phyloP scores from a whole-genome alignment of 2,888 invertebrate genomes.

The Zootermopsis nevadensis region DNA sequence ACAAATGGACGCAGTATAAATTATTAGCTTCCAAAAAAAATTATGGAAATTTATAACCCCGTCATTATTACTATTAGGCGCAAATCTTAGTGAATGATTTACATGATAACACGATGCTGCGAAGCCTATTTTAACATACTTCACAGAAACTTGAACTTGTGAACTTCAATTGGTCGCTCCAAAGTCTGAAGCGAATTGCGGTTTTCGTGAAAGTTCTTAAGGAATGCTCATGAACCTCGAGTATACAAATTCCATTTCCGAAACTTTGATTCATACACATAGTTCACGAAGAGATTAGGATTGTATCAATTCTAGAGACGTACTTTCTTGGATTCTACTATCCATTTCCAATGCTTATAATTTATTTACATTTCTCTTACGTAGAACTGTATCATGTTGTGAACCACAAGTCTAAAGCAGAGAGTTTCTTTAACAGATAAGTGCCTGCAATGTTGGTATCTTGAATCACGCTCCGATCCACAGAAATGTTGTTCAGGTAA shows the following conservation, averaged over 20 bases:
- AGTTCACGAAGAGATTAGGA: background rate
- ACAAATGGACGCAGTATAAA: too few species aligned
- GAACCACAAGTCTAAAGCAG: background rate
- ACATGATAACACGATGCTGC: too few species aligned
- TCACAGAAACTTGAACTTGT: background rate
- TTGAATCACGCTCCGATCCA: background rate
- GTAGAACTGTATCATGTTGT: background rate
- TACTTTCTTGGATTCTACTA: background rate
- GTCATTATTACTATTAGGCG: too few species aligned
- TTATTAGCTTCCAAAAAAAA: too few species aligned
- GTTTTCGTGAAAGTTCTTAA: background rate
- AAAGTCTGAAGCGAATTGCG: background rate
- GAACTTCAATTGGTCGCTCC: background rate
- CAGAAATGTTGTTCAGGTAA: background rate
- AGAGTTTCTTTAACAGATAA: background rate
- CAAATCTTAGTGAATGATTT: too few species aligned
- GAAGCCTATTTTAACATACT: background rate
- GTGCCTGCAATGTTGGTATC: background rate
- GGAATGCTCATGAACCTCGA: background rate
- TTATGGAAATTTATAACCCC: too few species aligned
- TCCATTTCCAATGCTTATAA: background rate
- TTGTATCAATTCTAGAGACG: too few species aligned
- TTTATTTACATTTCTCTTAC: background rate
- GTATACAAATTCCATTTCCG: background rate
- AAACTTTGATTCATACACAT: background rate